A percentile compares a stretch with the other conserved stretches of the same genome.
Conservation (phyloP, 2,888 invertebrate genomes). For the Nipponacmea schrenckii region DNA sequence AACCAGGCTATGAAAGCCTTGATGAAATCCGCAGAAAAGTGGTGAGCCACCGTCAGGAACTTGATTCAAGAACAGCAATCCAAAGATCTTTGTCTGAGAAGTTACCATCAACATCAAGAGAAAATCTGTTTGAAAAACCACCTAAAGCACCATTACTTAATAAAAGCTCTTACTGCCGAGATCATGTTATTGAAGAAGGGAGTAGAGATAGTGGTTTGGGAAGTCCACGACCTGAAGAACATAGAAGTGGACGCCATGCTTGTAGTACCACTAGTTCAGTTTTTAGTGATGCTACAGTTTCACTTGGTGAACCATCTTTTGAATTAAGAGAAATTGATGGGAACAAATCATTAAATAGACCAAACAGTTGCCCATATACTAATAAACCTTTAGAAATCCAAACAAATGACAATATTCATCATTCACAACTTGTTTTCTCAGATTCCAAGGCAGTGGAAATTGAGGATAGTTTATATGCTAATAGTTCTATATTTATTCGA, state of each 20-base stretch:
- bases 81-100: neutral
- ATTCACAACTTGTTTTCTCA: slow-evolving; percentile 7
- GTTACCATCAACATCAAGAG: neutral
- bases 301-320: neutral
- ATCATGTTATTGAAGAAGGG: slow-evolving; percentile 12
- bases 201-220: slow-evolving; percentile 34
- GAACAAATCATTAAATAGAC: neutral
- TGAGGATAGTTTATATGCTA: slow-evolving; percentile 47
- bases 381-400: neutral
- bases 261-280: slow-evolving; percentile 24
- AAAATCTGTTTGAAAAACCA: neutral
- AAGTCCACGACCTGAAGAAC: slow-evolving; percentile 26
- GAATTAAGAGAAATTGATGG: slow-evolving; percentile 8
- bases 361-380: slow-evolving; percentile 3
- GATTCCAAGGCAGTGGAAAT: neutral
- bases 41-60: slow-evolving; percentile 17
- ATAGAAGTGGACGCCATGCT: slow-evolving; percentile 18
- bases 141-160: slow-evolving; percentile 3
- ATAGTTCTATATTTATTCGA: slow-evolving; percentile 46
- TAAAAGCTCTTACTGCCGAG: neutral
- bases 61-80: slow-evolving; percentile 5
- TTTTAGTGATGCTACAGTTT: slow-evolving; percentile 18
- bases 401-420: slow-evolving; percentile 5
- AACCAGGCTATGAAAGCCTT: slow-evolving; percentile 48
- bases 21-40: slow-evolving; percentile 41